Conservation (phyloP, 2,888 invertebrate genomes). For the Amphipyra berbera region DNA sequence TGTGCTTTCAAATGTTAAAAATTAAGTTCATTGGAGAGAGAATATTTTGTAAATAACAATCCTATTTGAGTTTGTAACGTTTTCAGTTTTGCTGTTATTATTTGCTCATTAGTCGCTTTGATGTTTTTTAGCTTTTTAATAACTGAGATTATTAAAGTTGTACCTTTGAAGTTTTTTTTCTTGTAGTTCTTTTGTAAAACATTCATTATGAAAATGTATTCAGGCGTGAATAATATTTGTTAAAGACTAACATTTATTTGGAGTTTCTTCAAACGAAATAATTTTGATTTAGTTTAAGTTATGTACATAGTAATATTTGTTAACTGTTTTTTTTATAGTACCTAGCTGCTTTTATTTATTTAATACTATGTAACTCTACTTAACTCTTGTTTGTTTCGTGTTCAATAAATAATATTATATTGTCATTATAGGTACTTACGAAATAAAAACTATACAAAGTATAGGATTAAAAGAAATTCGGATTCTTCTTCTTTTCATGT, state of each 20-base stretch:
- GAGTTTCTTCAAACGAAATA: background rate
- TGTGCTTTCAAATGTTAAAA: slow-evolving; percentile 28
- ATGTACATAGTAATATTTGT: background rate
- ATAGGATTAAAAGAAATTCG: no score
- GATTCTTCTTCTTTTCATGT: no score
- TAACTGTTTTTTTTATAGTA: background rate
- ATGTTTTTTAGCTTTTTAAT: slow-evolving; percentile 1
- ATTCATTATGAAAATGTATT: background rate
- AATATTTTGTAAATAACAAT: slow-evolving; percentile 19
- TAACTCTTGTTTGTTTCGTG: no score
- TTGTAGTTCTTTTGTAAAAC: background rate
- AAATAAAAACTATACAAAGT: no score
- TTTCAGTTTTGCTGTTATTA: slow-evolving; percentile 5
- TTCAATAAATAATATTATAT: no score
- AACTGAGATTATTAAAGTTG: background rate
- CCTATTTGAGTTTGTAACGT: slow-evolving; percentile 11
- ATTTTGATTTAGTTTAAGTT: background rate
- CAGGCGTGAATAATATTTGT: background rate
- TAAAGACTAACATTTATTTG: background rate
- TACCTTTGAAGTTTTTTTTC: background rate
- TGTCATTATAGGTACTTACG: no score
- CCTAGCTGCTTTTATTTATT: no score
- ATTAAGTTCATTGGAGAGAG: slow-evolving; percentile 11
- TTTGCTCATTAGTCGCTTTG: slow-evolving; percentile 18
- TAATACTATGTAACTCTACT: no score